Percentiles rank a stretch among this genome's conserved stretches.
phyloP scores from a whole-genome alignment of 2,113 vertebrate species.

The Mixornis gularis region DNA sequence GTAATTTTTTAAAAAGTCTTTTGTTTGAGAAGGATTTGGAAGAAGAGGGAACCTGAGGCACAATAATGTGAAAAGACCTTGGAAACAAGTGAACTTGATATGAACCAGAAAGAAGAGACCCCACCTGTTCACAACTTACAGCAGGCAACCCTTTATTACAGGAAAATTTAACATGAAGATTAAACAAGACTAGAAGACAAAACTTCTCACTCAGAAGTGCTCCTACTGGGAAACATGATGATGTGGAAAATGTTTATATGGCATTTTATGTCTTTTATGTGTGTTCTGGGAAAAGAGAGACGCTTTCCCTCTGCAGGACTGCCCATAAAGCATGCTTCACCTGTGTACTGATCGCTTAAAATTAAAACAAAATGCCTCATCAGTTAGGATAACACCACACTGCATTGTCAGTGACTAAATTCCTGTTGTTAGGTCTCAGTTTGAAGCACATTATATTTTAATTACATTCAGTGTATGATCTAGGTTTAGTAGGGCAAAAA shows the following conservation, averaged over 20 bases:
- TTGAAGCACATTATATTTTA: conserved; percentile 51
- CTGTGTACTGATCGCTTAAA: neutral
- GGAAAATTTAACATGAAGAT: neutral
- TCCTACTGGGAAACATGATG: conserved; percentile 4
- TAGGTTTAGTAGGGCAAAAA: conserved; percentile 29
- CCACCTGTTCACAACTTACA: neutral
- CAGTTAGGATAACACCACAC: neutral
- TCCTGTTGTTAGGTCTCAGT: conserved; percentile 43
- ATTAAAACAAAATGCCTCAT: conserved; percentile 41
- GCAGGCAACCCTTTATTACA: neutral
- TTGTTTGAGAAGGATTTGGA: neutral
- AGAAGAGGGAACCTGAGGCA: neutral
- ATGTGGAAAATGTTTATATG: neutral
- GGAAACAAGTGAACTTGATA: neutral
- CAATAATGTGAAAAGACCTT: neutral
- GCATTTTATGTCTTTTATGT: neutral
- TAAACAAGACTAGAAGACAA: neutral
- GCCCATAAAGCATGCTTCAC: conserved; percentile 1
- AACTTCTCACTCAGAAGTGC: neutral
- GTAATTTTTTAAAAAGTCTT: neutral
- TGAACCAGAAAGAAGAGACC: neutral
- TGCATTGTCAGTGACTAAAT: neutral
- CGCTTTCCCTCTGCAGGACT: neutral
- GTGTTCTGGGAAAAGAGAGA: neutral
- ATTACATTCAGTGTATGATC: conserved; percentile 20